Conservation (phyloP, 2,888 invertebrate genomes). For the Eupithecia vulgata region DNA sequence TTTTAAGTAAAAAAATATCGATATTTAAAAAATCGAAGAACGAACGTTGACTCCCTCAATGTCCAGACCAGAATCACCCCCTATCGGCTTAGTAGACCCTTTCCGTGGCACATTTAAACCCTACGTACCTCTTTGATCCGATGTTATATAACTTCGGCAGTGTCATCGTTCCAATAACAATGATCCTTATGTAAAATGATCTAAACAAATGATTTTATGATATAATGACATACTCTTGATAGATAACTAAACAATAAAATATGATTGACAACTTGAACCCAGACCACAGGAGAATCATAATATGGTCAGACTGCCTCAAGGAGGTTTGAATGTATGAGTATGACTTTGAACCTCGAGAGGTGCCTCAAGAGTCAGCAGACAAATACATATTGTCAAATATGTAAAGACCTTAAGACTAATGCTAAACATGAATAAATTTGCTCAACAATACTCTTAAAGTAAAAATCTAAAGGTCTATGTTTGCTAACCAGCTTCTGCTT, state of each 20-base stretch:
- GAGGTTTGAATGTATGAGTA: not conserved
- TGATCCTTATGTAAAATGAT: too few relatives aligned
- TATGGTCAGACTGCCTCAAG: not conserved
- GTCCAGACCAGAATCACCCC: too few relatives aligned
- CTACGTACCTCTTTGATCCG: too few relatives aligned
- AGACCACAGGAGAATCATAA: not conserved
- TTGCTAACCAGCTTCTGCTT: not conserved
- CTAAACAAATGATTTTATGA: too few relatives aligned
- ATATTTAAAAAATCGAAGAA: too few relatives aligned
- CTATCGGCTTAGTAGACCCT: too few relatives aligned
- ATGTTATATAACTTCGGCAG: too few relatives aligned
- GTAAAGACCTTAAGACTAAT: not conserved
- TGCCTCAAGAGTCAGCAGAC: not conserved
- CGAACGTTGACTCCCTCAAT: too few relatives aligned
- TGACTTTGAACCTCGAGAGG: not conserved
- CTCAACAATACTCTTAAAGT: not conserved
- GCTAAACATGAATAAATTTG: not conserved
- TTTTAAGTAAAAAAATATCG: too few relatives aligned
- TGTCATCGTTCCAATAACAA: too few relatives aligned
- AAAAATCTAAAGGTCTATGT: not conserved
- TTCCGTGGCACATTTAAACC: too few relatives aligned
- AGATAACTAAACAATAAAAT: not conserved
- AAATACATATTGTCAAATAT: slow-evolving; percentile 1
- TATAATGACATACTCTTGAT: too few relatives aligned
- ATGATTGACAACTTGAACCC: not conserved